Base-by-base conservation (phyloP, 2,797 vertebrate genomes). In the Pangasius larnaudii region DNA sequence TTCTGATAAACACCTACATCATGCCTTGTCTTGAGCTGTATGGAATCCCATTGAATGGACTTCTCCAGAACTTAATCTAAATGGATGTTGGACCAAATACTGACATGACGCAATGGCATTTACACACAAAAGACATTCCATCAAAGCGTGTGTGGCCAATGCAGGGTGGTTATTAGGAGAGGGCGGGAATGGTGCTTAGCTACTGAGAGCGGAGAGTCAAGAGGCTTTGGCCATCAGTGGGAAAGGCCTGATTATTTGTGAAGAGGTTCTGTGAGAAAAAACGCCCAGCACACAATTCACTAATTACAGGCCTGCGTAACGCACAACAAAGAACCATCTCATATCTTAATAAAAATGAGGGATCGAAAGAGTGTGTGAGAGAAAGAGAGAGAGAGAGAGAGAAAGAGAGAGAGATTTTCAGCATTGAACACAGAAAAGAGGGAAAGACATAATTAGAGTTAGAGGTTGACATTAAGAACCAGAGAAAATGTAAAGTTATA, bases 201-300 rank as follows among this genome's bases (percentile, higher is more conserved):
- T 87, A 59, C 75, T 74, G 86, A 87, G 89, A 82, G 86, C 10
- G 94, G 94, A 94, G 94, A 96, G 94, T 94, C 94, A 92, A 94
- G 93, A 92, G 88, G 94, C 93, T 95, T 90, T 92, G 94, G 93
- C 95, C 92, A 95, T 96, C 95, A 96, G 95, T 96, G 96, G 96
- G 96, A 97, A 97, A 96, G 94, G 95, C 95, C 95, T 96, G 95
- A 96, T 96, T 96, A 96, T 96, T 96, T 96, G 95, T 95, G 95
- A 95, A 95, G 93, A 95, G 93, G 95, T 93, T 94, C 96, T 96
- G 96, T 96, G 96, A 97, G 96, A 96, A 96, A 96, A 95, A 95
- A 95, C 95, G 94, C 95, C 96, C 95, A 91, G 94, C 93, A 94
- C 94, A 91, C 93, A 95, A 95, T 90, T 87, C 96, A 96, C 95